A percentile compares a stretch with the other conserved stretches of the same genome.
Evolutionary conservation across 2,113 vertebrate genomes (phyloP).

Genomic region (Sprattus sprattus): DNA sequence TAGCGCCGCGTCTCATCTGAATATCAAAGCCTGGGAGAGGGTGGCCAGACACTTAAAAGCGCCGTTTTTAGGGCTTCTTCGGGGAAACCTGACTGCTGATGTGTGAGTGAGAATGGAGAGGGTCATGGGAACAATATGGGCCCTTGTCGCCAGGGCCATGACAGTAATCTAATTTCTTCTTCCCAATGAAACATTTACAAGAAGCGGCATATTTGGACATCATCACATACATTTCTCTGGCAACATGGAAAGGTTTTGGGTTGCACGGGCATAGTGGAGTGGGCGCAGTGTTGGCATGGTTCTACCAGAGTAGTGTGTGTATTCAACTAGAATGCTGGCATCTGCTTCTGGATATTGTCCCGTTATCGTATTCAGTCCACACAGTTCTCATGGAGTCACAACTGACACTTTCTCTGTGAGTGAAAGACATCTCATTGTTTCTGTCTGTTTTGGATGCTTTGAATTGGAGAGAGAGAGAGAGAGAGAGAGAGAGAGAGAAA

Average conservation of each 20-base stretch:
- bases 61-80: slow-evolving; percentile 29
- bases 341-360: neutral
- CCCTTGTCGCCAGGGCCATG: slow-evolving; percentile 31
- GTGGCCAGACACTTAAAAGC: slow-evolving; percentile 38
- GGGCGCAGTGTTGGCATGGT: neutral
- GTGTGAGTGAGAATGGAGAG: slow-evolving; percentile 6
- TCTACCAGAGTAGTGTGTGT: neutral
- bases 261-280: neutral
- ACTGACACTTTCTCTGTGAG: neutral
- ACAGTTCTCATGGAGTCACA: slow-evolving; percentile 6
- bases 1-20: slow-evolving; percentile 51
- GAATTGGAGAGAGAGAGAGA: neutral
- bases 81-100: slow-evolving; percentile 39
- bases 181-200: slow-evolving; percentile 26
- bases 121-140: slow-evolving; percentile 37
- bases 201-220: slow-evolving; percentile 35
- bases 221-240: slow-evolving; percentile 3
- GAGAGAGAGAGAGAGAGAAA: neutral
- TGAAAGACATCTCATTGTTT: neutral
- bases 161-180: slow-evolving; percentile 35
- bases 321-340: neutral
- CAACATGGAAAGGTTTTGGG: neutral
- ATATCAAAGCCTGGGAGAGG: slow-evolving; percentile 58
- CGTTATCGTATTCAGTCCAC: neutral
- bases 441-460: neutral